phyloP scores from a whole-genome alignment of 2,797 vertebrate genomes.

The Anomalospiza imberbis region DNA sequence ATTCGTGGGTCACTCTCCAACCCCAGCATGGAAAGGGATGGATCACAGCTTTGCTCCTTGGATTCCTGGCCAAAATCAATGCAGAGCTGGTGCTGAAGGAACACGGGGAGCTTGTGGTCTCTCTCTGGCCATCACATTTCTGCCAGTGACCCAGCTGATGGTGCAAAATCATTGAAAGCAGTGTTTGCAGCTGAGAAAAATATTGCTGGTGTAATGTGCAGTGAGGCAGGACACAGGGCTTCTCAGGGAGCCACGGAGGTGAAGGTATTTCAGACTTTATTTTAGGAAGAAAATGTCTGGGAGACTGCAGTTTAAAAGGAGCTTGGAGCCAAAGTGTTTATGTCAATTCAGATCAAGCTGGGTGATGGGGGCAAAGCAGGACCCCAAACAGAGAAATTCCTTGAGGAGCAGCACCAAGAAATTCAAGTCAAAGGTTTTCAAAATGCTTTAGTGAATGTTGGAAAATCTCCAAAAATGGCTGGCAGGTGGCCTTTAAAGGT shows the following conservation, averaged over 20 bases:
- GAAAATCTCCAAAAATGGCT: background rate
- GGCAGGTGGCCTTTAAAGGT: background rate
- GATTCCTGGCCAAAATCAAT: background rate
- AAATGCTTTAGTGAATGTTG: background rate
- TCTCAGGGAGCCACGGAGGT: background rate
- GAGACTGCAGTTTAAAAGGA: fast-evolving
- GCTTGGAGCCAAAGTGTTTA: background rate
- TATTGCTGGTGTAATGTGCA: background rate
- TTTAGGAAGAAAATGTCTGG: background rate
- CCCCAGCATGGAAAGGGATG: background rate
- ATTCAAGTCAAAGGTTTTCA: background rate
- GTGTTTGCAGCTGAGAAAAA: background rate
- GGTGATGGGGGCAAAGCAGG: background rate
- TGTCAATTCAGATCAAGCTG: background rate
- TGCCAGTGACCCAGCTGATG: background rate
- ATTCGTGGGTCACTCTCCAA: background rate
- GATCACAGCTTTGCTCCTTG: fast-evolving
- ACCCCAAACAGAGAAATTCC: background rate
- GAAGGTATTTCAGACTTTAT: background rate
- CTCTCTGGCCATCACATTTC: background rate
- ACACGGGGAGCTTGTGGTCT: background rate
- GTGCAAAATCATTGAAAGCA: background rate
- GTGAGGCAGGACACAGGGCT: background rate
- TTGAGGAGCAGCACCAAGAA: background rate
- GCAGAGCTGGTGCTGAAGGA: background rate